These are phyloP conservation scores for Charanyca ferruginea DNA, from an alignment of 2,888 invertebrate species.

Conservation along the genomic window DNA sequence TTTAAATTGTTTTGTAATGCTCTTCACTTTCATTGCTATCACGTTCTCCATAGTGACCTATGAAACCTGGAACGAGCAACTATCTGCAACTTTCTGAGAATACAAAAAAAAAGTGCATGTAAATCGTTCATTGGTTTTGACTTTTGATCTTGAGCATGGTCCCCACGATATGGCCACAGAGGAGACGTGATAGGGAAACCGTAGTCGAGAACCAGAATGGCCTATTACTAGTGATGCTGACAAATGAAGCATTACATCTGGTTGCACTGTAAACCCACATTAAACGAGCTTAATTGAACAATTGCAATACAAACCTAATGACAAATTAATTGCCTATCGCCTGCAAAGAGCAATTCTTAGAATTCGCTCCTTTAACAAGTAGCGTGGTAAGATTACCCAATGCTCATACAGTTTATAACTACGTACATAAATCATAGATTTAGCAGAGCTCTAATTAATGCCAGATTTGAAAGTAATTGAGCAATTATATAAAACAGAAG, in stretches of 20 bases:
- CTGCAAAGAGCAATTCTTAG: slow-evolving; percentile 9
- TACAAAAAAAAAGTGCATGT: no score
- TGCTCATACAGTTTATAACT: neutral
- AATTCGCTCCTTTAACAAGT: slow-evolving; percentile 13
- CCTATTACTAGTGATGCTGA: no score
- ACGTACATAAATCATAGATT: slow-evolving; percentile 37
- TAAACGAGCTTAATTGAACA: slow-evolving; percentile 30
- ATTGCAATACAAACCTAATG: slow-evolving; percentile 37
- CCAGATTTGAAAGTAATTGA: slow-evolving; percentile 6
- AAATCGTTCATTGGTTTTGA: no score
- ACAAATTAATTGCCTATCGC: slow-evolving; percentile 40
- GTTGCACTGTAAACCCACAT: neutral
- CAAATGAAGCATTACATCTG: slow-evolving; percentile 1
- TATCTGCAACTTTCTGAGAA: no score
- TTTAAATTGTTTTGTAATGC: no score
- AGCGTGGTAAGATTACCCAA: slow-evolving; percentile 27
- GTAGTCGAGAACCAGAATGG: neutral
- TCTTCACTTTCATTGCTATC: no score
- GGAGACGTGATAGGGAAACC: no score
- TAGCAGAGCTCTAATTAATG: slow-evolving; percentile 2
- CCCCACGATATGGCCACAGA: no score
- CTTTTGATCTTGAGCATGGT: no score
- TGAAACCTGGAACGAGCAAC: no score
- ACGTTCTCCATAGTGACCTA: no score
- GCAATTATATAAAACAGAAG: neutral